phyloP scores from a whole-genome alignment of 2,113 vertebrate genomes.

The Colossoma macropomum region DNA sequence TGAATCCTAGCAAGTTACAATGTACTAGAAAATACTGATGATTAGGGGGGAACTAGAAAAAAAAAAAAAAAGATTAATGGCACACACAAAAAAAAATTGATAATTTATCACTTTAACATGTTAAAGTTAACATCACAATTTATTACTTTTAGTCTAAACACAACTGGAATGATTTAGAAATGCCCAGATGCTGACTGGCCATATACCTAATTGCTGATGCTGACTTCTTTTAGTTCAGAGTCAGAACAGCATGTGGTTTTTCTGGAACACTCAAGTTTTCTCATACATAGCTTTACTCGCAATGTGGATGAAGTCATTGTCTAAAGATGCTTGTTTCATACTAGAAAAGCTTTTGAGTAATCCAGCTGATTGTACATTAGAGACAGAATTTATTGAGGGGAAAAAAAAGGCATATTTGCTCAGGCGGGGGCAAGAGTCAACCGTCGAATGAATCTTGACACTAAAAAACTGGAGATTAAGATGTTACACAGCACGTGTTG shows the following conservation, averaged over 20 bases:
- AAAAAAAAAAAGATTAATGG: too few species aligned
- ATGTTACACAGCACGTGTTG: too few species aligned
- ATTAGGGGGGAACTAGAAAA: too few species aligned
- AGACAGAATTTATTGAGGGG: too few species aligned
- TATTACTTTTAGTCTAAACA: neutral
- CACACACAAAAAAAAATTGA: too few species aligned
- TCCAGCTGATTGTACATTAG: neutral
- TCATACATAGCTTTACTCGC: neutral
- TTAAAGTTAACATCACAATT: neutral
- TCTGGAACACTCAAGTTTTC: neutral
- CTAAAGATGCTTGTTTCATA: neutral
- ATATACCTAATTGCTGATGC: neutral
- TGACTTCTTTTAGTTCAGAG: neutral
- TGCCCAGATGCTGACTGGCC: neutral
- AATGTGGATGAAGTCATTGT: neutral
- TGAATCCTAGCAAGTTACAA: too few species aligned
- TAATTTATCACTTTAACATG: too few species aligned
- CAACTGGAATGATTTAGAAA: neutral
- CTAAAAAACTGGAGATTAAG: too few species aligned
- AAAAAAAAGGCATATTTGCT: neutral
- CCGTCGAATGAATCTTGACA: neutral
- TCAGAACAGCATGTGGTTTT: neutral
- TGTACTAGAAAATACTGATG: too few species aligned
- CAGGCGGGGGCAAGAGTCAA: neutral
- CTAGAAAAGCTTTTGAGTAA: neutral